Percentiles rank a stretch among this genome's conserved stretches.
Conservation (phyloP, 2,113 vertebrate species). For the Pomatorhinus ruficollis region DNA sequence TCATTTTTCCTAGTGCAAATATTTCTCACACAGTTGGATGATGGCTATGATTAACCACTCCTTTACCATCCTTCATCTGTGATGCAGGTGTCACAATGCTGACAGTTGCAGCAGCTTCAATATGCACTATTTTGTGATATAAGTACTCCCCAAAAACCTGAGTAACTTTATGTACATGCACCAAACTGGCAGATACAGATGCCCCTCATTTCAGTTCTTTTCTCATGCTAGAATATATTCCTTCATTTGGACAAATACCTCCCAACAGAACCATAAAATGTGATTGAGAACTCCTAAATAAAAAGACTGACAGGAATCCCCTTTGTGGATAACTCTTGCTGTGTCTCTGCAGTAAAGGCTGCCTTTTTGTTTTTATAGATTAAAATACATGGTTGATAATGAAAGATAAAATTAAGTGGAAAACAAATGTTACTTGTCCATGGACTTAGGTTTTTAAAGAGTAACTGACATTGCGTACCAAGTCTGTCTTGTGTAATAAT, state of each 20-base stretch:
- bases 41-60: not conserved
- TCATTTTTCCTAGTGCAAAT: not conserved
- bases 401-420: not conserved
- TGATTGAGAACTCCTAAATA: not conserved
- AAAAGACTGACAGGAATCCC: not conserved
- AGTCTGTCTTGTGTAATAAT: not conserved
- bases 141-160: not conserved
- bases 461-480: not conserved
- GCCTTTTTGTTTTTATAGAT: not conserved
- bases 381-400: not conserved
- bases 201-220: not conserved
- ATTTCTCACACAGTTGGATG: not conserved
- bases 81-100: not conserved
- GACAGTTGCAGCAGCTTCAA: not conserved
- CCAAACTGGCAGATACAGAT: not conserved
- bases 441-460: not conserved
- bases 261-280: rapidly evolving
- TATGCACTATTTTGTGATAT: not conserved
- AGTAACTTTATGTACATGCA: not conserved
- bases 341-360: not conserved
- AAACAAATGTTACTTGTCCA: not conserved
- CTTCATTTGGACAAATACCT: not conserved
- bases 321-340: not conserved
- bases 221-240: not conserved
- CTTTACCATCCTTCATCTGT: not conserved